Base-by-base conservation (phyloP, 2,888 invertebrate genomes). In the Boloria euphrosyne region DNA sequence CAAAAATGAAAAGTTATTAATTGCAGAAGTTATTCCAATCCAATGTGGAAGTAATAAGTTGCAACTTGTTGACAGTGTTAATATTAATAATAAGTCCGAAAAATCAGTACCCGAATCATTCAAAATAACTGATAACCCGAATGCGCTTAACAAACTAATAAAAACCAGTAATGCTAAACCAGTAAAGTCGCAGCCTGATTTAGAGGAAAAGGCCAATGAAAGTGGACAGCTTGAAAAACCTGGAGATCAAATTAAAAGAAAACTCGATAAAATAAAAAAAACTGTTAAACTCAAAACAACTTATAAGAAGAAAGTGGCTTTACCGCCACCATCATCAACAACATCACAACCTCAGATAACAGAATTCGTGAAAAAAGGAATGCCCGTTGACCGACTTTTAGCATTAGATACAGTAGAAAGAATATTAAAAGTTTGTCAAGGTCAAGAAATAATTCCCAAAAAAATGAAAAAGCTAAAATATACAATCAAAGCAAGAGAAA, bases 21-120 rank as follows among this genome's bases (percentile, higher is more conserved):
- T 84, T 17, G 89, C 86, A 2, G 85, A 89, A 79, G 84, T 90
- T 0, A 78, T 84, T 6, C 89, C 90, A 2, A 81, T 88, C 50
- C 78, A 76, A 69, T 59, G 77, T 7, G 71, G 68, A 27, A 70
- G 43, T 27, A 59, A 47, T 61, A 67, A 47, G 47, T 69, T 50
- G 50, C 71, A 68, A 16, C 67, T 74, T 3, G 72, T 74, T 17
- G 61, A 67, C n/a, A 43, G 13, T 16, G 16, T n/a, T 52, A 43
- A 52, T 53, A n/a, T 22, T 22, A 14, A 52, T n/a, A 31, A 31
- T 3, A 47, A 10, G 18, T 0, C 13, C 14, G 22, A 27, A n/a
- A 44, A 14, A 43, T 17, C 2, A 44, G 18, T 18, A 18, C 43
- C 14, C 7, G 44, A 44, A 3, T 7, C 10, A 38, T 7, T 38